Conservation (phyloP, 2,888 invertebrate species). For the Cephalotes varians region DNA sequence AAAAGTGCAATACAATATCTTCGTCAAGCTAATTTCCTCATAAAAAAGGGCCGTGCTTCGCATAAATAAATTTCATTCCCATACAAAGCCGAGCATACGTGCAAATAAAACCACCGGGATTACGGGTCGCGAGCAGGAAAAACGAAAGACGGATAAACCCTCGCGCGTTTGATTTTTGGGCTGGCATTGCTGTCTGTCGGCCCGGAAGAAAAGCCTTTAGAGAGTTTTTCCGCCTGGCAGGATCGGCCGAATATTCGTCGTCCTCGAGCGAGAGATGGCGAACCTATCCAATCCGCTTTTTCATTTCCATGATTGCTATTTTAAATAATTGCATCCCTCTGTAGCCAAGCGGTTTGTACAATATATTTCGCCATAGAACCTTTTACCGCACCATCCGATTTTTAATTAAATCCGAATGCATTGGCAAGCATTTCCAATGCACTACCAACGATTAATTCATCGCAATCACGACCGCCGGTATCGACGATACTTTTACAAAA, state of each 20-base stretch:
- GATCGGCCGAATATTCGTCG: slow-evolving; percentile 74
- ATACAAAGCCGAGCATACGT: slow-evolving; percentile 39
- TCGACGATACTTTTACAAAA: slow-evolving; percentile 11
- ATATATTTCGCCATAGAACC: slow-evolving; percentile 59
- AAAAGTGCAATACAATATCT: slow-evolving; percentile 13
- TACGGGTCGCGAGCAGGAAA: slow-evolving; percentile 28
- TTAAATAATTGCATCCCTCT: slow-evolving; percentile 82
- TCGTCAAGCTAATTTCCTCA: slow-evolving; percentile 28
- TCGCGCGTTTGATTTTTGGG: slow-evolving; percentile 81
- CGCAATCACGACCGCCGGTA: slow-evolving; percentile 49
- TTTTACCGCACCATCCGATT: slow-evolving; percentile 53
- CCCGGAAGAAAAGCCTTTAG: slow-evolving; percentile 81
- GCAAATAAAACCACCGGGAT: slow-evolving; percentile 62
- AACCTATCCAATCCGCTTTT: slow-evolving; percentile 79
- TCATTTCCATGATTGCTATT: slow-evolving; percentile 84
- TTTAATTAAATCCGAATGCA: slow-evolving; percentile 70
- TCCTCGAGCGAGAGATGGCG: slow-evolving; percentile 49
- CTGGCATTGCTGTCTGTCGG: slow-evolving; percentile 82
- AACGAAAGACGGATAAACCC: slow-evolving; percentile 30
- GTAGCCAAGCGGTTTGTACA: slow-evolving; percentile 54
- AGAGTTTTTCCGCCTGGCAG: slow-evolving; percentile 83
- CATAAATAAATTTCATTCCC: slow-evolving; percentile 29
- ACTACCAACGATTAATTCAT: slow-evolving; percentile 54
- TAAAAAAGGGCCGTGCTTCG: neutral
- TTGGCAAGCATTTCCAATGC: slow-evolving; percentile 51